Evolutionary conservation across 2,797 vertebrate genomes (phyloP).

Genomic region (Diplodus puntazzo): DNA sequence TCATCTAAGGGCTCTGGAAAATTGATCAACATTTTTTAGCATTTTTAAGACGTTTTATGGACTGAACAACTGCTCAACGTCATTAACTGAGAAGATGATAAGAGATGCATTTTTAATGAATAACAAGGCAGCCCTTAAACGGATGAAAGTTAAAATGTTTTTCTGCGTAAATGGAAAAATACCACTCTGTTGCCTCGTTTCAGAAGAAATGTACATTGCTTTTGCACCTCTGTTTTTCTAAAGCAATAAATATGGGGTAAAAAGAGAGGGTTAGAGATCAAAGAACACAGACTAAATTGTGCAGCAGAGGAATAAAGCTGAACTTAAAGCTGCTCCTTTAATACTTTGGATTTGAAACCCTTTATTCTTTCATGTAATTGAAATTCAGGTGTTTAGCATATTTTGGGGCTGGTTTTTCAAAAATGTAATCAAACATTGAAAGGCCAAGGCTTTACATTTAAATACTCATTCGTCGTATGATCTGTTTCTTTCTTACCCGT

Average conservation of each 20-base stretch:
- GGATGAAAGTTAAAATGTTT: slow-evolving; percentile 8
- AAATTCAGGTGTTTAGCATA: slow-evolving; percentile 22
- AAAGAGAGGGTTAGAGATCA: slow-evolving; percentile 35
- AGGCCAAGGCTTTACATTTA: not conserved
- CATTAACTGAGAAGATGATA: slow-evolving; percentile 6
- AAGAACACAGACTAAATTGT: slow-evolving; percentile 12
- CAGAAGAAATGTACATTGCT: not conserved
- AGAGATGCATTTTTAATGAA: slow-evolving; percentile 13
- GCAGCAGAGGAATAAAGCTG: slow-evolving; percentile 5
- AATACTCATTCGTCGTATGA: not conserved
- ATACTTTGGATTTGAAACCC: not conserved
- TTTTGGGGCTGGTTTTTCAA: not conserved
- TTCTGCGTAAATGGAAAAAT: slow-evolving; percentile 19
- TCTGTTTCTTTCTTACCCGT: not conserved
- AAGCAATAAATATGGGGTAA: slow-evolving; percentile 19
- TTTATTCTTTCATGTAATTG: slow-evolving; percentile 2
- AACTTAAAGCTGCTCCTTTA: slow-evolving; percentile 12
- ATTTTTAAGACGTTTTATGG: no score
- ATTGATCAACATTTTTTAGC: no score
- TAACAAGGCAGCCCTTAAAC: not conserved
- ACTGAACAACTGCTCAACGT: no score
- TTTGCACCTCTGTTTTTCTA: slow-evolving; percentile 19
- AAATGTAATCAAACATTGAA: slow-evolving; percentile 10
- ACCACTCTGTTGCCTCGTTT: slow-evolving; percentile 4
- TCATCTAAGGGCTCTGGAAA: no score